Conservation (phyloP, 2,888 invertebrate genomes). For the Oligia strigilis region DNA sequence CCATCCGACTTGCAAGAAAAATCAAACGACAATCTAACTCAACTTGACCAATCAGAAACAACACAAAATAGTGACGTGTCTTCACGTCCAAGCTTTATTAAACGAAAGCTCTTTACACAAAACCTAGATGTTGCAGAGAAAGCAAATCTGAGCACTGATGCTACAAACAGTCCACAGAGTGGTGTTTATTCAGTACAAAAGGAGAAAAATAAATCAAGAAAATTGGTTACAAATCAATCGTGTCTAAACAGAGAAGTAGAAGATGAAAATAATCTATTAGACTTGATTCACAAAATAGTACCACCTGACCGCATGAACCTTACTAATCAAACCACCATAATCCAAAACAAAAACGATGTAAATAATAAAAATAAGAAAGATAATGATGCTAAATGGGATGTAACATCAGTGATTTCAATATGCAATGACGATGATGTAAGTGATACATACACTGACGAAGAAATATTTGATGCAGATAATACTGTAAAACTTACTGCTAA, state of each 20-base stretch:
- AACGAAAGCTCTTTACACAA: constrained; percentile 86
- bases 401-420: constrained; percentile 77
- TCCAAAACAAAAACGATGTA: constrained; percentile 70
- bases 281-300: constrained; percentile 86
- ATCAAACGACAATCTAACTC: constrained; percentile 48
- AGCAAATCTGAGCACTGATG: constrained; percentile 75
- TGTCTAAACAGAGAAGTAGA: constrained; percentile 81
- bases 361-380: constrained; percentile 67
- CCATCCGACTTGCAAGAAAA: constrained; percentile 50
- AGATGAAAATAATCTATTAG: constrained; percentile 80
- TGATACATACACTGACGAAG: constrained; percentile 87
- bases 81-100: constrained; percentile 85
- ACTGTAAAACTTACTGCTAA: constrained; percentile 39
- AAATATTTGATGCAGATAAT: constrained; percentile 74
- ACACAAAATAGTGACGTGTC: constrained; percentile 74
- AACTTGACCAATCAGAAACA: constrained; percentile 44
- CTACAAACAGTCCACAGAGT: constrained; percentile 77
- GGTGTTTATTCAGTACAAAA: constrained; percentile 75
- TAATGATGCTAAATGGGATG: constrained; percentile 79
- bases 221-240: constrained; percentile 80
- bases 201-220: constrained; percentile 83
- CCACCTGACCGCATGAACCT: constrained; percentile 80
- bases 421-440: constrained; percentile 78
- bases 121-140: constrained; percentile 82
- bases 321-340: constrained; percentile 73